A percentile compares a stretch with the other conserved stretches of the same genome.
phyloP scores from a whole-genome alignment of 2,888 invertebrate species.

The Aphidoletes aphidimyza region DNA sequence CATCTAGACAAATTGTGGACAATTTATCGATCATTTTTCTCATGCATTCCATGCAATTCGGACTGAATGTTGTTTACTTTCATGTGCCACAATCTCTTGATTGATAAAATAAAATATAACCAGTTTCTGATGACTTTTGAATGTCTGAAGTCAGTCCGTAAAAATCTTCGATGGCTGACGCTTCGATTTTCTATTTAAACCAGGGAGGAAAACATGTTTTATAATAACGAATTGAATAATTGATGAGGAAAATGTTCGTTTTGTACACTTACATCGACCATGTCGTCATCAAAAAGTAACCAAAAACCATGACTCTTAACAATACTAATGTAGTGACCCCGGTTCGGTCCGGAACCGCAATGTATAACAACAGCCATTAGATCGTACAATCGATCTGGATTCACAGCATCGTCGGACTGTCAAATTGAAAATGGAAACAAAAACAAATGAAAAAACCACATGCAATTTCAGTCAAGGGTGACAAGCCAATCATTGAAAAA shows the following conservation, averaged over 20 bases:
- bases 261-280: slow-evolving; percentile 90
- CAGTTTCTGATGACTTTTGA: slow-evolving; percentile 99
- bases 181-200: slow-evolving; percentile 97
- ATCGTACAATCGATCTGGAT: slow-evolving; percentile 98
- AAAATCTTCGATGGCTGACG: slow-evolving; percentile 99
- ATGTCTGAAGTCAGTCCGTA: slow-evolving; percentile 98
- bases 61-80: slow-evolving; percentile 60
- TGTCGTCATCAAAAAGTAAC: slow-evolving; percentile 99
- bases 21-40: not conserved
- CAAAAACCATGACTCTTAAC: slow-evolving; percentile 99
- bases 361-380: slow-evolving; percentile 99
- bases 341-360: slow-evolving; percentile 98
- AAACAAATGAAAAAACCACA: not conserved
- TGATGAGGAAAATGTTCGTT: not conserved
- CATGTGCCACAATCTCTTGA: slow-evolving; percentile 80
- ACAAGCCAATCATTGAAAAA: slow-evolving; percentile 56
- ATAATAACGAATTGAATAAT: slow-evolving; percentile 42
- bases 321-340: slow-evolving; percentile 99
- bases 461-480: no score
- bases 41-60: slow-evolving; percentile 59
- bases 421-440: slow-evolving; percentile 58
- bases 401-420: slow-evolving; percentile 97
- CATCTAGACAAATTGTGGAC: not conserved
- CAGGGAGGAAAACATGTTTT: slow-evolving; percentile 1
- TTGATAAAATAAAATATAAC: slow-evolving; percentile 99